Percentiles rank a stretch among this genome's conserved stretches.
phyloP scores from a whole-genome alignment of 2,888 invertebrate genomes.

The Mesochorus sp. region DNA sequence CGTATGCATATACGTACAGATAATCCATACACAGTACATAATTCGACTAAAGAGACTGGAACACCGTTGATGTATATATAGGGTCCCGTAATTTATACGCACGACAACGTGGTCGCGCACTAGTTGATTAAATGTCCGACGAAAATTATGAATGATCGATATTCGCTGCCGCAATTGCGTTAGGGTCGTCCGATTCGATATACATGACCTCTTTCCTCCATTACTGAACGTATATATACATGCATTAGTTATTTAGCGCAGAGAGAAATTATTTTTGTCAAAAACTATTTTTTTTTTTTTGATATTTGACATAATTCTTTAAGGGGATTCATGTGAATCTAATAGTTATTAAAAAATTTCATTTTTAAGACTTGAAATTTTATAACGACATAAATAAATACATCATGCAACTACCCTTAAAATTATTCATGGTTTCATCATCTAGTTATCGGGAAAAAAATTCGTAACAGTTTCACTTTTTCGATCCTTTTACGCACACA shows the following conservation, averaged over 20 bases:
- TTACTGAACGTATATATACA: neutral
- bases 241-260: neutral
- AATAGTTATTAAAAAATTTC: too few relatives aligned
- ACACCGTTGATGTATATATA: neutral
- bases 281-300: too few relatives aligned
- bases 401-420: too few relatives aligned
- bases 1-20: neutral
- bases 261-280: too few relatives aligned
- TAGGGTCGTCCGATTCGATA: conserved; percentile 50
- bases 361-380: too few relatives aligned
- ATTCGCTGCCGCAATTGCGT: conserved; percentile 63
- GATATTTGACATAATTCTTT: too few relatives aligned
- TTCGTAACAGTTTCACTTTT: too few relatives aligned
- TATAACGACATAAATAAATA: too few relatives aligned
- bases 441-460: too few relatives aligned
- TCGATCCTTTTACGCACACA: too few relatives aligned
- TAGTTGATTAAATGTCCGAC: conserved; percentile 72
- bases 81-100: conserved; percentile 59
- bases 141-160: conserved; percentile 74
- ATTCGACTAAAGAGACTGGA: neutral
- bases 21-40: neutral
- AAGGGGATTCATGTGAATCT: too few relatives aligned
- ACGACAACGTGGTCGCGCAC: conserved; percentile 47
- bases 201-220: conserved; percentile 27
- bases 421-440: too few relatives aligned